A percentile compares a stretch with the other conserved stretches of the same genome.
Evolutionary conservation across 2,113 vertebrate genomes (phyloP).

Genomic region (Crocuta crocuta): DNA sequence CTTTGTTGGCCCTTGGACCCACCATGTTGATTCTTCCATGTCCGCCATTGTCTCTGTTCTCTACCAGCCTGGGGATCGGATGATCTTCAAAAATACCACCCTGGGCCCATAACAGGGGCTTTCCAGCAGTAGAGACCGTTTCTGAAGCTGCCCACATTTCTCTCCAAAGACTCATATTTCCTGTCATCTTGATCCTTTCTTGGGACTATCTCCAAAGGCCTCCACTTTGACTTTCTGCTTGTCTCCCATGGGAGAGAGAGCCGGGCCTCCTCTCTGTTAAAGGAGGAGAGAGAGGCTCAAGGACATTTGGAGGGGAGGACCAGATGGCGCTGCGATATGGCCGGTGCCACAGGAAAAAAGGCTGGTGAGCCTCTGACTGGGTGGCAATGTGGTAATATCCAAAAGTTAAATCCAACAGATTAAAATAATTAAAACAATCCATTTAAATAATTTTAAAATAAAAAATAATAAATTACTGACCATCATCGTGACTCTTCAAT

Average conservation of each 20-base stretch:
- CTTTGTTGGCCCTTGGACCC: neutral
- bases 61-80: neutral
- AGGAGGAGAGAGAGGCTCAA: neutral
- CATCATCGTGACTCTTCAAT: neutral
- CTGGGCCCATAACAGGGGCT: neutral
- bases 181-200: neutral
- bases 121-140: neutral
- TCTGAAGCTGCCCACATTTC: neutral
- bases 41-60: neutral
- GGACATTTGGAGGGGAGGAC: neutral
- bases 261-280: too few relatives aligned
- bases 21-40: too few relatives aligned
- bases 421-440: neutral
- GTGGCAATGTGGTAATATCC: neutral
- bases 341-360: neutral
- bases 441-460: constrained; percentile 3
- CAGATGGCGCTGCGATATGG: neutral
- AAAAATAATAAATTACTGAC: neutral
- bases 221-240: neutral
- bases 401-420: neutral
- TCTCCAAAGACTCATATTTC: neutral
- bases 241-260: neutral
- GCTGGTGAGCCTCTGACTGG: neutral
- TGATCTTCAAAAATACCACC: neutral
- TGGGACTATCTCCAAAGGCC: neutral